Evolutionary conservation across 2,888 invertebrate species (phyloP).

Genomic region (Creontiades dilutus): DNA sequence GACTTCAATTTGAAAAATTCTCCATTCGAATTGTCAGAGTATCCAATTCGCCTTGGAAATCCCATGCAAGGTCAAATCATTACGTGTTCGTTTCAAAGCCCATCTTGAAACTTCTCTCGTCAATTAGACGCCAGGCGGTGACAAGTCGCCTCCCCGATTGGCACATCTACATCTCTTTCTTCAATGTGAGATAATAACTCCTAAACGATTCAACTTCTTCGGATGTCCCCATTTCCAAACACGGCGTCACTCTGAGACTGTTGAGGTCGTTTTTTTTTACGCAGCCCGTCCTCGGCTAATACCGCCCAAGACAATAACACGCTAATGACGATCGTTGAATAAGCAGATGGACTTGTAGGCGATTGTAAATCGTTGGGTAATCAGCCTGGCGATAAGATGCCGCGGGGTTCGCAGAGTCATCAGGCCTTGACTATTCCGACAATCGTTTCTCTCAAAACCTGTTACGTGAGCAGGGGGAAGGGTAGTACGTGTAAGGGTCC

Average conservation of each 20-base stretch:
- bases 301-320: constrained; percentile 15
- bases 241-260: not conserved
- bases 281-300: constrained; percentile 8
- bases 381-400: too few species aligned
- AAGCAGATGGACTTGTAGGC: constrained; percentile 11
- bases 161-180: not conserved
- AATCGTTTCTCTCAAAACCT: constrained; percentile 3
- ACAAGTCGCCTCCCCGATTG: not conserved
- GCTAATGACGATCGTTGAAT: not conserved
- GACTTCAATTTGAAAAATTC: too few species aligned
- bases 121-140: not conserved
- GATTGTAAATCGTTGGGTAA: too few species aligned
- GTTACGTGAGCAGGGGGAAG: not conserved
- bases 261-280: not conserved
- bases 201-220: not conserved
- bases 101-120: not conserved
- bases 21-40: too few species aligned
- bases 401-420: too few species aligned
- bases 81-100: too few species aligned
- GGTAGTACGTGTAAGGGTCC: too few species aligned
- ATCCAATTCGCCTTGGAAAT: too few species aligned
- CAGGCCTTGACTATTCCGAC: not conserved
- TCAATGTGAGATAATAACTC: not conserved
- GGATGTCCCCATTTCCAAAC: constrained; percentile 20
- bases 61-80: too few species aligned